Evolutionary conservation across 2,113 vertebrate species (phyloP).

Genomic region (Proteles cristata): DNA sequence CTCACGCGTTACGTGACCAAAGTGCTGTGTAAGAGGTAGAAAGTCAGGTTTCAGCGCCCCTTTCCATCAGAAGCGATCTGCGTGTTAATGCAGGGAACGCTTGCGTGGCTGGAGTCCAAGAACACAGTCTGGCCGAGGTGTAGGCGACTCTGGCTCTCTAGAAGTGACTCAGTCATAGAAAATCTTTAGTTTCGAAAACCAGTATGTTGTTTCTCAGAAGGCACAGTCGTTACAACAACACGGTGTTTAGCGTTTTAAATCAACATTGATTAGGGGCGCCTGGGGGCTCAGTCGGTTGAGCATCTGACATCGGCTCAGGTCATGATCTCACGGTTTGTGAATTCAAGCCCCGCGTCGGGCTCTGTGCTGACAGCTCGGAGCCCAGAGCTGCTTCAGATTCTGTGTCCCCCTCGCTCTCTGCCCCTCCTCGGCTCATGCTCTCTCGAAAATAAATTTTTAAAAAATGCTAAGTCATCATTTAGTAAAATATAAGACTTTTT

Average conservation of each 20-base stretch:
- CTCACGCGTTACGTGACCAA: neutral
- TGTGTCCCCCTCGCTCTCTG: too few species aligned
- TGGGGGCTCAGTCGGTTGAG: too few species aligned
- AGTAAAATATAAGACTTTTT: neutral
- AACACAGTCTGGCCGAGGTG: neutral
- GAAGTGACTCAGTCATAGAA: neutral
- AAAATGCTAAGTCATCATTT: neutral
- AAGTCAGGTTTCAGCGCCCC: neutral
- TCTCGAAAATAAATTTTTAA: too few species aligned
- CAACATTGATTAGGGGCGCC: too few species aligned
- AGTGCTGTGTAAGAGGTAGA: neutral
- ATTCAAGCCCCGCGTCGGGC: too few species aligned
- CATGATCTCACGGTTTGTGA: too few species aligned
- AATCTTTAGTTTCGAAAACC: neutral
- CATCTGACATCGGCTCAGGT: too few species aligned
- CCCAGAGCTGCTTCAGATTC: too few species aligned
- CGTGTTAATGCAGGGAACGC: neutral
- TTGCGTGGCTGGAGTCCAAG: rapidly evolving
- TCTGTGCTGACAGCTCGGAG: too few species aligned
- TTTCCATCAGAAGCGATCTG: neutral
- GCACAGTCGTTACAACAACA: too few species aligned
- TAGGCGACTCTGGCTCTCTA: neutral
- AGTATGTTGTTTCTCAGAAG: neutral
- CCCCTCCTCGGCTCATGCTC: too few species aligned
- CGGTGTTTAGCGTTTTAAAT: too few species aligned